Base-by-base conservation (phyloP, 2,113 vertebrate species). In the Etheostoma spectabile region DNA sequence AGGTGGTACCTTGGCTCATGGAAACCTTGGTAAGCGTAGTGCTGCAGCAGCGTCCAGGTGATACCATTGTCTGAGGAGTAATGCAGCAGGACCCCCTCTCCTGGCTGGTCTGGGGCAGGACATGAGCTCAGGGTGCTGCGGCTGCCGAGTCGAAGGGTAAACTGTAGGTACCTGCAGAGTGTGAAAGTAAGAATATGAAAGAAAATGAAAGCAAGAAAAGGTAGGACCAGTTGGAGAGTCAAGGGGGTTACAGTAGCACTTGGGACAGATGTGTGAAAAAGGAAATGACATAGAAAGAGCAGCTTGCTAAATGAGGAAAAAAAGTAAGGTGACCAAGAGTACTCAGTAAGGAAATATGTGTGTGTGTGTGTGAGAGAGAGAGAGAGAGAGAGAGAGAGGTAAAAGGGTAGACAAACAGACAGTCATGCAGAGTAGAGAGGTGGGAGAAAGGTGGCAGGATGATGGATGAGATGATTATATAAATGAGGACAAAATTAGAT, bases 1-100 rank as follows among this genome's bases (percentile, higher is more conserved):
- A 49, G 10, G 53, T 48, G 30, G 8, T 95, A 99, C 98, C 97
- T 97, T 90, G 98, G 98, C 84, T 99, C 98, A 0, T 99, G 98
- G 93, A 99, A 99, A 86, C 95, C 97, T 90, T 97, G 96, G 67
- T 98, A 98, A 19, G 97, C 96, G 42, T 98, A 99, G 92, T 99
- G 98, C 55, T 97, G 96, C 92, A 99, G 88, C 2, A 99, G 94
- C 27, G 97, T 99, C 98, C 98, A 99, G 73, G 97, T 99, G 71
- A 99, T 98, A 15, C 97, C 97, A 0, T 99, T 99, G 92, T 99
- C 97, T 0, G 97, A 96, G 6, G 98, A 99, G 91, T 97, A 99
- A 91, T 99, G 98, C 62, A 99, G 90, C 74, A 99, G 90, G 56
- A 99, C 96, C 13, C 98, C 98, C 93, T 99, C 98, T 27, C 98